Evolutionary conservation across 2,797 vertebrate species (phyloP), one percentile per base, ranked within the genome.

Genomic region (Chlorospingus semifuscus): DNA sequence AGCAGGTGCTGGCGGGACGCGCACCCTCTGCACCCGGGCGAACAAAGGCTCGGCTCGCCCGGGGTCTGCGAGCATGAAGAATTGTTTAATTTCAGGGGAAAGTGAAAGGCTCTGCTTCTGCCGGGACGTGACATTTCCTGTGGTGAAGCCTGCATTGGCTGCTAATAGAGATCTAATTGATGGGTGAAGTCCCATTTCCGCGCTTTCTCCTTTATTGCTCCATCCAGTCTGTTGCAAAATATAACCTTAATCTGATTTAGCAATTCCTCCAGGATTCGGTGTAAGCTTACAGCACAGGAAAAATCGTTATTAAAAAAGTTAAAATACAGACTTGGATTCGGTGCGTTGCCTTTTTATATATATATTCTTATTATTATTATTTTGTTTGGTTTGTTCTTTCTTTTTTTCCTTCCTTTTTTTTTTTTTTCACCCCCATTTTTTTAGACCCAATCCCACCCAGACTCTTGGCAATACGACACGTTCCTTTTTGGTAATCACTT

Each of bases 141-240:
- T 98, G 98, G 99, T 98, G 98, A 99, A 98, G 98, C 98, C 98
- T 98, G 98, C 98, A 98, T 98, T 97, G 99, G 99, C 98, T 99
- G 99, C 99, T 99, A 99, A 99, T 99, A 99, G 99, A 99, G 98
- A 98, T 98, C 99, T 99, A 99, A 99, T 99, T 99, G 99, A 99
- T 99, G 99, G 99, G 98, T 97, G 98, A 98, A 99, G 99, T 98
- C 98, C 98, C 98, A 99, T 99, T 99, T 99, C 99, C 99, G 98
- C 98, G 98, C 99, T 98, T 98, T 98, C 98, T 98, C 98, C 98
- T 98, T 99, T 99, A 99, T 99, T 99, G 99, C 99, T 99, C 98
- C 98, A 99, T 97, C 98, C 98, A 98, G 99, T 99, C 99, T 99
- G 98, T 99, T 99, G 99, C 99, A 99, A 99, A 99, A 99, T 99